These are phyloP conservation scores for Brachyptera putata DNA, from an alignment of 2,888 invertebrate species.

Conservation along the genomic window DNA sequence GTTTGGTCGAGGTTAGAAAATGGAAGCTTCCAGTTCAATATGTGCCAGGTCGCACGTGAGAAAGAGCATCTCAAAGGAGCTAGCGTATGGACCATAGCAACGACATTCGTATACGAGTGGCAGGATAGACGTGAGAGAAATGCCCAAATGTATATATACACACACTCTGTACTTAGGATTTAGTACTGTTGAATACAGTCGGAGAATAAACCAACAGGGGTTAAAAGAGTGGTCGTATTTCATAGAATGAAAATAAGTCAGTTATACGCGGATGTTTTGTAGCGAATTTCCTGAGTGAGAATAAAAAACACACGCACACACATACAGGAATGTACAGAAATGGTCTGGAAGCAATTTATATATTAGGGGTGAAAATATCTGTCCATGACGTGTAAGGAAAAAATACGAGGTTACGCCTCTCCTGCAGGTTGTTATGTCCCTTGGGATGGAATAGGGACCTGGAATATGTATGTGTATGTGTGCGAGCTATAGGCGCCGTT, in stretches of 20 bases:
- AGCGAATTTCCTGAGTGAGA: slow-evolving; percentile 8
- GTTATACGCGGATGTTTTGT: slow-evolving; percentile 1
- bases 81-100: neutral
- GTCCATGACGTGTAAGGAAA: slow-evolving; percentile 27
- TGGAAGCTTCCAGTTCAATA: no score
- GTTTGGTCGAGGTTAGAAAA: slow-evolving; percentile 3
- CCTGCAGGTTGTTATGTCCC: slow-evolving; percentile 16
- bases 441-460: neutral
- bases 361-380: slow-evolving; percentile 22
- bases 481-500: neutral
- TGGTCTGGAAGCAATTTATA: slow-evolving; percentile 19
- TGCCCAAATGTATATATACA: neutral
- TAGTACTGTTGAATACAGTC: slow-evolving; percentile 1
- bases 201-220: slow-evolving; percentile 17
- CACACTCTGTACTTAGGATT: slow-evolving; percentile 18
- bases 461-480: neutral
- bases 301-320: neutral
- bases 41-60: no score
- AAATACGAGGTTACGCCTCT: slow-evolving; percentile 30
- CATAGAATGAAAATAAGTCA: slow-evolving; percentile 14
- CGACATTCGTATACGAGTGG: slow-evolving; percentile 3
- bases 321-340: slow-evolving; percentile 13
- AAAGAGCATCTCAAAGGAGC: no score
- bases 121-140: slow-evolving; percentile 11
- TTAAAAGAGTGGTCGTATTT: slow-evolving; percentile 2